Conservation (phyloP, 2,797 vertebrate genomes). For the Diplodus sargus region DNA sequence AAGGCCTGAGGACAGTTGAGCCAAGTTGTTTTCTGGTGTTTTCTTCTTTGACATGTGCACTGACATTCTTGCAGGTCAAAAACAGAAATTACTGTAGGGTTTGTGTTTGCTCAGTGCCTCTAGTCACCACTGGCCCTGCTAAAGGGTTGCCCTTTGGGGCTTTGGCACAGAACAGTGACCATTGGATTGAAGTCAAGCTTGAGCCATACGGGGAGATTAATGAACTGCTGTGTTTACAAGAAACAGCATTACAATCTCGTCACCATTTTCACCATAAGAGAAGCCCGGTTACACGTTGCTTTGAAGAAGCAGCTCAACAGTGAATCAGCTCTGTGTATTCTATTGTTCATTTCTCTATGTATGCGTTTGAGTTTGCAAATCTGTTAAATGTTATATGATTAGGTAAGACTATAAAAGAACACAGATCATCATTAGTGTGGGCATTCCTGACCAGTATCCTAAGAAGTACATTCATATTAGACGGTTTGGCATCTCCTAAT, state of each 20-base stretch:
- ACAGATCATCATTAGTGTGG: neutral
- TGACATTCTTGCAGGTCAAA: slow-evolving; percentile 63
- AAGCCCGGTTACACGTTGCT: slow-evolving; percentile 5
- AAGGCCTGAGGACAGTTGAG: slow-evolving; percentile 58
- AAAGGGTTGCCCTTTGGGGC: slow-evolving; percentile 49
- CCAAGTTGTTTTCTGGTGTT: slow-evolving; percentile 27
- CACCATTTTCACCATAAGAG: neutral
- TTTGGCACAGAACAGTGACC: slow-evolving; percentile 8
- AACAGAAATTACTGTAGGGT: slow-evolving; percentile 33
- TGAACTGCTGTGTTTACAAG: slow-evolving; percentile 27
- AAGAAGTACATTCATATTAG: neutral
- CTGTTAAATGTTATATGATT: neutral
- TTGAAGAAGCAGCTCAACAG: slow-evolving; percentile 2
- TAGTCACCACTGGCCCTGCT: slow-evolving; percentile 44
- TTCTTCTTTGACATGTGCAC: slow-evolving; percentile 20
- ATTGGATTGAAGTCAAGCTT: slow-evolving; percentile 10
- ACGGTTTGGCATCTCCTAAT: neutral
- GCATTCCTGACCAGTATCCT: neutral
- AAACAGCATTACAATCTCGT: neutral
- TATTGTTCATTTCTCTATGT: slow-evolving; percentile 9
- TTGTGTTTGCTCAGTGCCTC: slow-evolving; percentile 48
- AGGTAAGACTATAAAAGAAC: neutral
- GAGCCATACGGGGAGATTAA: slow-evolving; percentile 35
- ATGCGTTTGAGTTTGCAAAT: slow-evolving; percentile 3
- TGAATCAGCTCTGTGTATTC: neutral